These are phyloP conservation scores for Helostoma temminkii DNA, from an alignment of 2,797 vertebrate species.

Conservation along the genomic window DNA sequence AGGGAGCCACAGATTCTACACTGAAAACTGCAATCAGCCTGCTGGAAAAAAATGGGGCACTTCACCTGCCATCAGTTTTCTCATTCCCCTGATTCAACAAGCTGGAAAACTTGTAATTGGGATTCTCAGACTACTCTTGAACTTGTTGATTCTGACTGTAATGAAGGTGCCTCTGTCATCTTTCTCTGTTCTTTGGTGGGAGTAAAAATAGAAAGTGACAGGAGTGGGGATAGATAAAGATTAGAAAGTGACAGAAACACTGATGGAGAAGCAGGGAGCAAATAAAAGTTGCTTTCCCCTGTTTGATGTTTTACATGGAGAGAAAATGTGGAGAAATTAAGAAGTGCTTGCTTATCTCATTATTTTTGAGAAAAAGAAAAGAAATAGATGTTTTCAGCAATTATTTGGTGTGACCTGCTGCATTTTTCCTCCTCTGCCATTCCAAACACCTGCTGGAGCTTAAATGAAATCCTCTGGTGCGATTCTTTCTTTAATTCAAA, in stretches of 20 bases:
- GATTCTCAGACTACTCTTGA: slow-evolving; percentile 21
- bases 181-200: slow-evolving; percentile 2
- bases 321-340: slow-evolving; percentile 3
- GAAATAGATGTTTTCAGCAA: slow-evolving; percentile 5
- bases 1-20: neutral
- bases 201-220: slow-evolving; percentile 43
- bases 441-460: slow-evolving; percentile 24
- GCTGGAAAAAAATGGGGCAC: neutral
- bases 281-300: neutral
- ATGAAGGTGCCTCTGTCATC: slow-evolving; percentile 32
- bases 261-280: slow-evolving; percentile 1
- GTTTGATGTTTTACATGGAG: slow-evolving; percentile 6
- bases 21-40: neutral
- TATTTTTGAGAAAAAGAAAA: slow-evolving; percentile 5
- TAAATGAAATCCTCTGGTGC: slow-evolving; percentile 47
- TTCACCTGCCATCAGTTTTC: neutral
- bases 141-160: slow-evolving; percentile 27
- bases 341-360: slow-evolving; percentile 6
- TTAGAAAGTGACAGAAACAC: slow-evolving; percentile 21
- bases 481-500: slow-evolving; percentile 39
- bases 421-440: slow-evolving; percentile 4
- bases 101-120: slow-evolving; percentile 17
- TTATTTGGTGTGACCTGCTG: slow-evolving; percentile 15
- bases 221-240: slow-evolving; percentile 24
- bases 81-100: slow-evolving; percentile 24